Percentiles rank a stretch among this genome's conserved stretches.
These are phyloP conservation scores for Syncerus caffer DNA, from an alignment of 2,797 vertebrate genomes.

Conservation along the genomic window DNA sequence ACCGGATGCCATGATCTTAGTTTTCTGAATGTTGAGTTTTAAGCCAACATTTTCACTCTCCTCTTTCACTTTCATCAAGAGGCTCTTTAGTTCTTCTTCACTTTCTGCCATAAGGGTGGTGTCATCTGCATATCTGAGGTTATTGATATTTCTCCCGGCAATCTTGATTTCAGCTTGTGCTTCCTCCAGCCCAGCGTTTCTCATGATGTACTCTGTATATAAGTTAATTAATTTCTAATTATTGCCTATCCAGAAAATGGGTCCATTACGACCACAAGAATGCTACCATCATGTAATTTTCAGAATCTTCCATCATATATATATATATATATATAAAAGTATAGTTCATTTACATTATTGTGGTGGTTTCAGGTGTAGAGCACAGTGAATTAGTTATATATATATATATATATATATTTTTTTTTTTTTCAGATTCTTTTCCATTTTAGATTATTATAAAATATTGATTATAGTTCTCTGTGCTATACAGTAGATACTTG, in stretches of 20 bases:
- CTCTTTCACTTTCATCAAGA: no score
- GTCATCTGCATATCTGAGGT: no score
- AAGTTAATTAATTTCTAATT: not conserved
- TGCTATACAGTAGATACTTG: not conserved
- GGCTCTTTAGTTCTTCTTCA: no score
- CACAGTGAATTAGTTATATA: not conserved
- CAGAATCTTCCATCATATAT: not conserved
- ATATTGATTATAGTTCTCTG: not conserved
- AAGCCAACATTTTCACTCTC: no score
- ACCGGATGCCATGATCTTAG: no score
- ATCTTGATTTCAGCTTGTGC: no score
- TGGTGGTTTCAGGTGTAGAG: not conserved
- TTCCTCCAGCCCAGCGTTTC: no score
- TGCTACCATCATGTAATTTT: not conserved
- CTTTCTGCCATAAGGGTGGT: no score
- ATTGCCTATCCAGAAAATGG: not conserved
- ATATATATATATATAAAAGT: no score
- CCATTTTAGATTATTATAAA: not conserved
- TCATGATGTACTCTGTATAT: no score
- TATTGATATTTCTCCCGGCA: no score
- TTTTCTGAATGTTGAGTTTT: no score
- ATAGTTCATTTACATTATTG: not conserved
- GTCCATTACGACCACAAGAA: not conserved
- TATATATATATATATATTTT: not conserved
- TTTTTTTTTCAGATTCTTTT: not conserved